Evolutionary conservation across 2,797 vertebrate genomes (phyloP), one percentile per base, ranked within the genome.

Genomic region (Gadopsis bispinosus): DNA sequence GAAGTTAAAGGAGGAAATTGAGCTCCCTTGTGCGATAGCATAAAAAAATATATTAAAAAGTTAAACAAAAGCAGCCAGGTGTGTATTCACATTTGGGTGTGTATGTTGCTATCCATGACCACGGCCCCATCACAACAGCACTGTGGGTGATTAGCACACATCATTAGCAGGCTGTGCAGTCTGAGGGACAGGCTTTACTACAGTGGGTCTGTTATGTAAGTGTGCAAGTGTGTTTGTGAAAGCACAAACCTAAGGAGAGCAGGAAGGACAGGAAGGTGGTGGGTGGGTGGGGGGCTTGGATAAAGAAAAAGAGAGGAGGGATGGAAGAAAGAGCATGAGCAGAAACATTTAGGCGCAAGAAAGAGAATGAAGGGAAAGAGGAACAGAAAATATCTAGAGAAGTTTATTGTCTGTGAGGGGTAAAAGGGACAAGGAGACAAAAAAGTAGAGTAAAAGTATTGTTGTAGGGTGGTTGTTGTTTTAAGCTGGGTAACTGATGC

Each of bases 161-260:
- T 83, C 80, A 83, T 88, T 87, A 90, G 86, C 74, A 61, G 82
- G 55, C 75, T 35, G 80, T 60, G 43, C 59, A 74, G 80, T 79
- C 64, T 54, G 84, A 83, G 67, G 80, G 85, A 83, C 81, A 83
- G 54, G 80, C 81, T 92, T 88, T 90, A 89, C 88, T 68, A 58
- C 76, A 71, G 47, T 41, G 84, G 85, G 83, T 70, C 65, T 72
- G 86, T 94, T 93, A 92, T 75, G 54, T 87, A 93, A 95, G 86
- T 87, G 88, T 26, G 26, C 26, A 26, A 26, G 26, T 26, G 26
- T 26, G 26, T 26, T 26, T 26, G 26, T 26, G 26, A 85, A 45
- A 77, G 35, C 43, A 62, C 43, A 33, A 22, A 35, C 20, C 39
- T 31, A n/a, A 76, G 39, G 45, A 77, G 74, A 68, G 51, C 33